Conservation (phyloP, 2,797 vertebrate species). For the Onychomys arenicola region DNA sequence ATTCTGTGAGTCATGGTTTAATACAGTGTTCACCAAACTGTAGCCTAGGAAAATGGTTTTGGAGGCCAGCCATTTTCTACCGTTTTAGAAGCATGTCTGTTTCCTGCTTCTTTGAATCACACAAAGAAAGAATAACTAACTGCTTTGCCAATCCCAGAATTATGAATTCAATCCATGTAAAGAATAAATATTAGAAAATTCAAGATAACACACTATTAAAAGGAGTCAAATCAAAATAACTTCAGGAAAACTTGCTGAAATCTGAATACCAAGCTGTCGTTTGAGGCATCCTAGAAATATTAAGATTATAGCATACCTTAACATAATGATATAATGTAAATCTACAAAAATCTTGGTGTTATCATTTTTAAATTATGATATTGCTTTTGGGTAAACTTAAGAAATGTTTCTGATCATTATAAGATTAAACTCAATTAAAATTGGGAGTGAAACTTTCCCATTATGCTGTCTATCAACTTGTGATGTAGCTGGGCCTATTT, state of each 20-base stretch:
- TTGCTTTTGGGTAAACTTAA: background rate
- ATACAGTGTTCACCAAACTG: conserved; percentile 65
- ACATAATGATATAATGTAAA: background rate
- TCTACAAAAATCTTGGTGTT: background rate
- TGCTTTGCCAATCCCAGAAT: conserved; percentile 26
- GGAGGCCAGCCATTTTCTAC: conserved; percentile 52
- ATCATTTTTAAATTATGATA: background rate
- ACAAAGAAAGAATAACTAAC: conserved; percentile 35
- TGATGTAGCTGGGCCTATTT: background rate
- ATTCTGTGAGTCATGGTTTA: conserved; percentile 35
- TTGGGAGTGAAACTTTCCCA: background rate
- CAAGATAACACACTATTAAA: background rate
- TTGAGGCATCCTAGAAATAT: background rate
- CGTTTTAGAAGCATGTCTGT: conserved; percentile 16
- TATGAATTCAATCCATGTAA: conserved; percentile 46
- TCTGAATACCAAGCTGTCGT: background rate
- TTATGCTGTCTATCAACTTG: background rate
- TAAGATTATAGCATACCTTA: conserved; percentile 16
- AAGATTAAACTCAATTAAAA: conserved; percentile 55
- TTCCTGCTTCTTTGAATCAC: conserved; percentile 25
- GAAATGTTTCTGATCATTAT: background rate
- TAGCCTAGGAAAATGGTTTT: conserved; percentile 61
- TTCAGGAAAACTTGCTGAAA: background rate
- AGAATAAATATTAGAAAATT: conserved; percentile 43
- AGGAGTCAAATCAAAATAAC: background rate